These are phyloP conservation scores for Telmatochromis sp. DNA, from an alignment of 2,113 vertebrate genomes.

Conservation along the genomic window DNA sequence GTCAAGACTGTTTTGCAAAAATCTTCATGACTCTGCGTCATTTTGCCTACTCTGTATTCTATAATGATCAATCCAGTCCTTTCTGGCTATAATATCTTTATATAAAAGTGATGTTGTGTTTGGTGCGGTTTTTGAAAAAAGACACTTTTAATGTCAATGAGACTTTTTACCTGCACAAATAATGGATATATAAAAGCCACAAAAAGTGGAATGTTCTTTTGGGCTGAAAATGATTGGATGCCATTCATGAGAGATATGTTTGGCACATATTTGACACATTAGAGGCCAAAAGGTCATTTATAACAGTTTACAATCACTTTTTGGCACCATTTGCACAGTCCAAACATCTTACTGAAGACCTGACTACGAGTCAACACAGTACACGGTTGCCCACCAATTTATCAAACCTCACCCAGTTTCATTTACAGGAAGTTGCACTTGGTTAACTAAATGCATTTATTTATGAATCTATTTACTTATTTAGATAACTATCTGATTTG, in stretches of 20 bases:
- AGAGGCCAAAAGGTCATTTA: background rate
- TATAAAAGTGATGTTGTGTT: background rate
- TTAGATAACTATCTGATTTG: background rate
- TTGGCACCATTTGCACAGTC: background rate
- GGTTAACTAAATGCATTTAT: background rate
- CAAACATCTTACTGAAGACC: background rate
- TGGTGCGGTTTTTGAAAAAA: background rate
- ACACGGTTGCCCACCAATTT: background rate
- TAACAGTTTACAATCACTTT: background rate
- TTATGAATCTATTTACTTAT: background rate
- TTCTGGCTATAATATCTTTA: background rate
- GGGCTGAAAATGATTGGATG: background rate
- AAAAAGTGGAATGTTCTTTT: background rate
- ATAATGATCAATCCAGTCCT: background rate
- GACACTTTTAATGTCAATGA: background rate
- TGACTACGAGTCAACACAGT: background rate
- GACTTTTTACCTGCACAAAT: background rate
- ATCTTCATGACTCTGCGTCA: background rate
- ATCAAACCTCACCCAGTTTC: background rate
- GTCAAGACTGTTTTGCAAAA: background rate
- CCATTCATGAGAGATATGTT: background rate
- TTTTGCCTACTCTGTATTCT: background rate
- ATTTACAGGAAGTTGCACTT: background rate
- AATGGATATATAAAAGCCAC: background rate
- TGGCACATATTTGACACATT: background rate